Evolutionary conservation across 2,113 vertebrate genomes (phyloP), one percentile per base, ranked within the genome.

Genomic region (Lophius piscatorius): DNA sequence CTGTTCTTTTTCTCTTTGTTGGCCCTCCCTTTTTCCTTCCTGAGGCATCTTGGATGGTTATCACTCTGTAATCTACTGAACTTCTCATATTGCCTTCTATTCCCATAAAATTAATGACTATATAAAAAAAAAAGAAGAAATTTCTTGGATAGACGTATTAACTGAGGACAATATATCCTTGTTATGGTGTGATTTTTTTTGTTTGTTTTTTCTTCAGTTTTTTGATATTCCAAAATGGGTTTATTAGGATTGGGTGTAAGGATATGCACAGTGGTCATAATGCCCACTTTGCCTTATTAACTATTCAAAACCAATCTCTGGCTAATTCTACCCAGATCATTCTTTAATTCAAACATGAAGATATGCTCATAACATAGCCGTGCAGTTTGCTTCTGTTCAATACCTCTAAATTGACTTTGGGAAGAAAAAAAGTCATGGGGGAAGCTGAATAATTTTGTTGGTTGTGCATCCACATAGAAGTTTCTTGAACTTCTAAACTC

Each of bases 21-120:
- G 31, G 38, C 49, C 58, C 64, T 79, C 69, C 63, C 36, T 60
- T 74, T 71, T 76, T 49, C 57, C 28, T 47, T 77, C 80, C 74
- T 57, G 62, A 76, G 87, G 86, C 78, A 77, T 80, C 60, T 72
- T 57, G 72, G 67, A 82, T 62, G 76, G 80, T 90, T 89, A 89
- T 90, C 89, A 81, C 77, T 85, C 81, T 87, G 66, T 90, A 90
- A 89, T 91, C 89, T 90, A 88, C 88, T 88, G 82, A 90, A 87
- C 85, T 78, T 82, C 86, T 84, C 76, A 63, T 86, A 90, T 91
- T 70, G 45, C 76, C 87, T 52, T 71, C 76, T 82, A 79, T 86
- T 87, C 73, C 85, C 66, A 87, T 86, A 79, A 86, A 91, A 90
- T 90, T 82, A 85, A 85, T 80, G 70, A 84, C 88, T 91, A 89